A percentile compares a stretch with the other conserved stretches of the same genome.
Conservation (phyloP, 2,888 invertebrate genomes). For the Galerucella pusilla region DNA sequence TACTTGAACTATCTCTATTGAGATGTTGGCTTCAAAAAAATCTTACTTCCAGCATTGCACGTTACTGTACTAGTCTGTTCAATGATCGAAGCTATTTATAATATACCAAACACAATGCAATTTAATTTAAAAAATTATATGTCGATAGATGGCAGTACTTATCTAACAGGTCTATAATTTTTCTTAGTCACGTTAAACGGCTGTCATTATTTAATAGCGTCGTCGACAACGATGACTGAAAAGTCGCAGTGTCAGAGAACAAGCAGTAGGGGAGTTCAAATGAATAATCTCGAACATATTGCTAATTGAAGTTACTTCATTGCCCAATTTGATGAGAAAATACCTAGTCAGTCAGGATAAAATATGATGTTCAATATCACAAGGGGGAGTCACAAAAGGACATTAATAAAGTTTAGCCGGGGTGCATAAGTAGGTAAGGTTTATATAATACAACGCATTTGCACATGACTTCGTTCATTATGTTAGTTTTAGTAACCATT, state of each 20-base stretch:
- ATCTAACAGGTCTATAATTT: slow-evolving; percentile 1
- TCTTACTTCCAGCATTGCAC: too few relatives aligned
- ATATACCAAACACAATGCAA: neutral
- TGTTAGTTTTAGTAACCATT: slow-evolving; percentile 14
- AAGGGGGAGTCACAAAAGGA: slow-evolving; percentile 55
- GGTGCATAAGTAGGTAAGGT: slow-evolving; percentile 55
- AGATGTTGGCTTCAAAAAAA: too few relatives aligned
- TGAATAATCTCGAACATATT: slow-evolving; percentile 64
- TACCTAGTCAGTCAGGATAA: slow-evolving; percentile 48
- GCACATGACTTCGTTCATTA: slow-evolving; percentile 20
- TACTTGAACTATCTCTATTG: too few relatives aligned
- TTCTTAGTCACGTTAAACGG: neutral
- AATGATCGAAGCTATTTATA: neutral
- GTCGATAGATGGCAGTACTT: neutral
- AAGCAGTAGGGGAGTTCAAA: slow-evolving; percentile 45
- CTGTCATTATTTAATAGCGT: slow-evolving; percentile 13
- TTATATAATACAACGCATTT: slow-evolving; percentile 19
- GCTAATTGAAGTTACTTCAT: slow-evolving; percentile 60
- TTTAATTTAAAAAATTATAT: neutral
- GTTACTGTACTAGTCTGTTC: too few relatives aligned
- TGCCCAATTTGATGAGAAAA: slow-evolving; percentile 58
- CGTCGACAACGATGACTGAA: slow-evolving; percentile 12
- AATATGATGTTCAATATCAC: slow-evolving; percentile 45
- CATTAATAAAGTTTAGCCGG: slow-evolving; percentile 53
- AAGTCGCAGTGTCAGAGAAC: slow-evolving; percentile 26